Base-by-base conservation (phyloP, 2,888 invertebrate genomes). In the Ormyrus rosae region DNA sequence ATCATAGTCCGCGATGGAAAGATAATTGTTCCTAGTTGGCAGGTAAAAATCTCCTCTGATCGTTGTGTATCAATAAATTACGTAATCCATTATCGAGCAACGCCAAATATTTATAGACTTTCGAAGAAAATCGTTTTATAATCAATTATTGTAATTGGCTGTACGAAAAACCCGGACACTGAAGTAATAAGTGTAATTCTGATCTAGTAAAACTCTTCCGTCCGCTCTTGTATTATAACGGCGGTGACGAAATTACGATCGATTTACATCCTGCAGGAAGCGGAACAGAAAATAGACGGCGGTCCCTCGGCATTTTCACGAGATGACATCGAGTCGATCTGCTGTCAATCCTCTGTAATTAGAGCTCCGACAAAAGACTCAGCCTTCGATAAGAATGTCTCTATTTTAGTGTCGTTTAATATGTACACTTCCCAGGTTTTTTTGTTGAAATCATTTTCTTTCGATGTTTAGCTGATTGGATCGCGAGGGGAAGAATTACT, bases 81-180 rank as follows among this genome's bases (percentile, higher is more conserved):
- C 50, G 65, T 7, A 64, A 50, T 13, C 10, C 4, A 46, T 46
- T 63, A 45, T 11, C 11, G 48, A 13, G 13, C 13, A 50, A 46
- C 51, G 48, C 61, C 56, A 67, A 74, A 74, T 50, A 50, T 67
- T 58, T 72, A 45, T 53, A 63, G 60, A 9, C 48, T 45, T 19
- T 34, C 34, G 34, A 58, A 56, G 13, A 58, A 67, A 67, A 34
- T 19, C 11, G 45, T 74, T 67, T 60, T 50, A 67, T 11, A 67
- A 67, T 60, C 51, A 1, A 2, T 34, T 34, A 6, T 1, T 3
- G 8, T 5, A 11, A 51, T 10, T 63, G 46, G 3, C 9, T 10
- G 48, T 45, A 13, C 56, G 50, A 74, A 75, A 69, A 68, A 5
- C 9, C 5, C 34, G 11, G 53, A 48, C 61, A 46, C 34, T 63